Base-by-base conservation (phyloP, 2,113 vertebrate species). In the Leuciscus idus region DNA sequence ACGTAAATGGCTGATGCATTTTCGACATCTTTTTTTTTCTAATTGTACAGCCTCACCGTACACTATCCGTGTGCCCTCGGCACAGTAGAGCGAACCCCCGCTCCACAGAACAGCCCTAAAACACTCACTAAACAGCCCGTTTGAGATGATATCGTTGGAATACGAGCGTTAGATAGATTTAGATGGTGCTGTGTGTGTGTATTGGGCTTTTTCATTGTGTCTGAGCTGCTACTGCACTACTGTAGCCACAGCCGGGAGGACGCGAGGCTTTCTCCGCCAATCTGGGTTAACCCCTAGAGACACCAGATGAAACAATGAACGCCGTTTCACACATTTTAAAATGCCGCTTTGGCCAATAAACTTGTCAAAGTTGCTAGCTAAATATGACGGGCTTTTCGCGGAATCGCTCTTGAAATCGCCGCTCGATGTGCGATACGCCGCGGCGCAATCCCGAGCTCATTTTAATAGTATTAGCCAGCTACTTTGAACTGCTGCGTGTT, bases 1-100 rank as follows among this genome's bases (percentile, higher is more conserved):
- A 93, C 93, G 93, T 95, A 95, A 95, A 96, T 95, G 95, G 95
- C 95, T 95, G 95, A 95, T 95, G 94, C 94, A 92, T 94, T 94
- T 94, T 92, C 90, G 89, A 83, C 89, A 92, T 92, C 93, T 88
- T 93, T 93, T 90, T 90, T 92, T 76, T 87, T 90, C 93, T 94
- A 94, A 95, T 94, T 95, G 92, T 93, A 91, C 91, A 93, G 91
- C 84, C 0, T 88, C 81, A 87, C 77, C 78, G 87, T 86, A 62
- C 72, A 87, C 84, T 78, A 84, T 75, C 87, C 83, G 79, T 87
- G 85, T 68, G 89, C 83, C 66, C 87, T 86, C 78, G 61, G 85
- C 87, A 87, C 85, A 66, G 82, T 61, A 57, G 78, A 79, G 72
- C 50, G 52, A 84, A 88, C n/a, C 6, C 68, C 62, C 72, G 59